phyloP scores from a whole-genome alignment of 2,888 invertebrate genomes.

The Euspilapteryx auroguttella region DNA sequence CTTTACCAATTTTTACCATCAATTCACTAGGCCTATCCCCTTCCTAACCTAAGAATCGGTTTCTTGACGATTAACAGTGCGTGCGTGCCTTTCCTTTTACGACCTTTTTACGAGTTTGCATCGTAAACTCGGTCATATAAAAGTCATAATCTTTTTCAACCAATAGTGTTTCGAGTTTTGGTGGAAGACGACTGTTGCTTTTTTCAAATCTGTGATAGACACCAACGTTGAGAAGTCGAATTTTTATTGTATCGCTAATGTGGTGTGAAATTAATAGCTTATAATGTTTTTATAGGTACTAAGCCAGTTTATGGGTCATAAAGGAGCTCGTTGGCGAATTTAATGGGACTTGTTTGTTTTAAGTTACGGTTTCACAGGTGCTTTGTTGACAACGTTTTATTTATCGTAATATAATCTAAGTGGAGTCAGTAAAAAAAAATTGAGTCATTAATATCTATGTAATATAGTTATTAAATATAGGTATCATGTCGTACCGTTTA shows the following conservation, averaged over 20 bases:
- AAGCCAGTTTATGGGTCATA: constrained; percentile 48
- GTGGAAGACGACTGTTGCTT: neutral
- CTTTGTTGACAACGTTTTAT: constrained; percentile 8
- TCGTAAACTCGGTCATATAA: constrained; percentile 53
- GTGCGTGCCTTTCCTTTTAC: constrained; percentile 58
- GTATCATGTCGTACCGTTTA: too few relatives aligned
- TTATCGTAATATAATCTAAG: neutral
- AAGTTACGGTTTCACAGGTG: constrained; percentile 34
- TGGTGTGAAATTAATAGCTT: constrained; percentile 61
- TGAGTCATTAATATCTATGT: neutral
- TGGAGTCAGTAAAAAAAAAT: neutral
- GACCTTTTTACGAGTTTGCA: constrained; percentile 45
- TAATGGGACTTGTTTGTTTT: constrained; percentile 39
- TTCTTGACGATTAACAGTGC: constrained; percentile 61
- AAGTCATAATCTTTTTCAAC: constrained; percentile 55
- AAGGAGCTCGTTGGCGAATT: constrained; percentile 40
- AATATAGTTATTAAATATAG: too few relatives aligned
- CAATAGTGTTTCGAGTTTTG: constrained; percentile 11
- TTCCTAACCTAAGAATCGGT: too few relatives aligned
- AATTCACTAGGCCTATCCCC: too few relatives aligned
- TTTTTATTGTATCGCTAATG: constrained; percentile 30
- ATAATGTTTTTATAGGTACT: constrained; percentile 58
- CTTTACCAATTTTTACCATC: too few relatives aligned
- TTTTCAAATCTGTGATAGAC: neutral
- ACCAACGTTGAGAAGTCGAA: neutral